Evolutionary conservation across 2,113 vertebrate species (phyloP).

Genomic region (Numida meleagris): DNA sequence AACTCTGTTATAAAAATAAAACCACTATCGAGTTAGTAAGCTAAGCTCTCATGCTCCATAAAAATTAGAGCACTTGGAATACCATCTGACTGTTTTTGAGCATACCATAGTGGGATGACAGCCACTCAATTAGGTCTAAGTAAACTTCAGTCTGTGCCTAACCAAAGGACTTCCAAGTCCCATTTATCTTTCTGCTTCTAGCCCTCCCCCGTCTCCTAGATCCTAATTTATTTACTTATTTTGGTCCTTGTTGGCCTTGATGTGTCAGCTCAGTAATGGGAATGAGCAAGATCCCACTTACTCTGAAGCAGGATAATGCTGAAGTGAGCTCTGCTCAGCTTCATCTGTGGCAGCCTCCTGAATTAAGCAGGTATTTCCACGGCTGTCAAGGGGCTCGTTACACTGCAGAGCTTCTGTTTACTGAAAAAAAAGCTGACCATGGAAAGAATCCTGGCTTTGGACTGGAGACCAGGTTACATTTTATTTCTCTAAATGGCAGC

Average conservation of each 20-base stretch:
- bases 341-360: not conserved
- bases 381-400: not conserved
- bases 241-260: not conserved
- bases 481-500: not conserved
- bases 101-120: not conserved
- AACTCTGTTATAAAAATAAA: not conserved
- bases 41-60: not conserved
- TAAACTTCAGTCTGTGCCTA: constrained; percentile 11
- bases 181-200: constrained; percentile 11
- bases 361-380: not conserved
- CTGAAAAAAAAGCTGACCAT: not conserved
- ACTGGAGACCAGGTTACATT: not conserved
- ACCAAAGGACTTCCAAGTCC: not conserved
- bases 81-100: not conserved
- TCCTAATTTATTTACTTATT: constrained; percentile 20
- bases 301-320: not conserved
- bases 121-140: not conserved
- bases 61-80: not conserved
- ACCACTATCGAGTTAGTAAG: not conserved
- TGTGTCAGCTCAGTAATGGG: not conserved
- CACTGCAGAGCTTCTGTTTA: not conserved
- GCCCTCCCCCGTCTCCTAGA: not conserved
- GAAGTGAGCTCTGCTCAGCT: not conserved
- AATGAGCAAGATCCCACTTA: not conserved
- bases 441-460: not conserved